Evolutionary conservation across 2,888 invertebrate species (phyloP).

Genomic region (Theretra japonica): DNA sequence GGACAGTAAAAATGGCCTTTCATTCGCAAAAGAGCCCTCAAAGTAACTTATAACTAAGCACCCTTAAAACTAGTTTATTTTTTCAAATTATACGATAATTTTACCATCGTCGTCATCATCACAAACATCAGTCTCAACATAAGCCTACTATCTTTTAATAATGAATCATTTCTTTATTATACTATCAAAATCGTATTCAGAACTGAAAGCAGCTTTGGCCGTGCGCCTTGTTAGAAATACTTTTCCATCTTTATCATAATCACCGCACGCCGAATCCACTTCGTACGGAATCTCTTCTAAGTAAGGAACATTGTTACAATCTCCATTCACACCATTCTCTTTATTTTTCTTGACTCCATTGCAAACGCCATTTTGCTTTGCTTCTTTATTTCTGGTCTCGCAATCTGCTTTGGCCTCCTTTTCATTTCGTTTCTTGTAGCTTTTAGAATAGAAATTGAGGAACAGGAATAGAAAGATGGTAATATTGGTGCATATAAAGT

Average conservation of each 20-base stretch:
- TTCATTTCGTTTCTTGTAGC: slow-evolving; percentile 76
- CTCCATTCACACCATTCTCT: slow-evolving; percentile 54
- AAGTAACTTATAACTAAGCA: slow-evolving; percentile 17
- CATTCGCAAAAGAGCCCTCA: slow-evolving; percentile 3
- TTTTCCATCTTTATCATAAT: slow-evolving; percentile 68
- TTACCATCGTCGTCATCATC: slow-evolving; percentile 32
- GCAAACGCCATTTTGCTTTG: slow-evolving; percentile 23
- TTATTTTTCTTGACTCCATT: slow-evolving; percentile 45
- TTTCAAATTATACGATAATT: slow-evolving; percentile 34
- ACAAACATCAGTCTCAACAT: slow-evolving; percentile 76
- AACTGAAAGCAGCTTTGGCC: slow-evolving; percentile 62
- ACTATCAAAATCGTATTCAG: slow-evolving; percentile 68
- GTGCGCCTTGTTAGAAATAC: slow-evolving; percentile 70
- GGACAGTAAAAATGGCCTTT: slow-evolving; percentile 2
- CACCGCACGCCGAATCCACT: slow-evolving; percentile 67
- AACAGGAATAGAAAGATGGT: slow-evolving; percentile 87
- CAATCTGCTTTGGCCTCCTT: slow-evolving; percentile 47
- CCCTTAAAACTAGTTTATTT: slow-evolving; percentile 31
- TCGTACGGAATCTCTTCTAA: slow-evolving; percentile 65
- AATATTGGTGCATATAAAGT: slow-evolving; percentile 83
- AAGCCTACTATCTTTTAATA: slow-evolving; percentile 60
- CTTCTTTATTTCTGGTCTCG: slow-evolving; percentile 23
- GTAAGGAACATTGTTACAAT: slow-evolving; percentile 51
- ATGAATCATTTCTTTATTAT: slow-evolving; percentile 76
- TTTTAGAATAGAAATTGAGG: slow-evolving; percentile 86